Evolutionary conservation across 1,140 invertebrate genomes (phyloP), one percentile per base, ranked within the genome.

Genomic region (Aphidius ervi): DNA sequence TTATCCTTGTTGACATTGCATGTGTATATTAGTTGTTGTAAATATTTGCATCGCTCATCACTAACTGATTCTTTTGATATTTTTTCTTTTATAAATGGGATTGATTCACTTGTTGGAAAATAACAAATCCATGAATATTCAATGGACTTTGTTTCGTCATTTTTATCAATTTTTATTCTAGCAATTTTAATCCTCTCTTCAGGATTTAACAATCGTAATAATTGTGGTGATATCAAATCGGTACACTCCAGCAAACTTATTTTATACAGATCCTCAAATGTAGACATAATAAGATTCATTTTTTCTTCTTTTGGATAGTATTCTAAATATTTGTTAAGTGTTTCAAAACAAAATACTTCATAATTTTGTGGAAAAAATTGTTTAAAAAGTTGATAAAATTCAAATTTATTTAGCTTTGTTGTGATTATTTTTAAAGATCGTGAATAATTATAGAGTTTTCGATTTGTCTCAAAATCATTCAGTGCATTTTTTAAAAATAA

Each of bases 1-100:
- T 69, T 47, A 49, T 72, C 67, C 0, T 71, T 40, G 46, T 79
- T 80, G 0, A 78, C 52, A 10, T 64, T 69, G 46, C 74, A 79
- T 6, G 53, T 60, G 10, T 63, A 69, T 5, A 79, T 67, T 56
- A 78, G 47, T 20, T 71, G 64, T 0, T 60, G 16, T 1, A 72
- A 49, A 1, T 74, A 16, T 0, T 37, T 5, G 2, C 56, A 0
- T 45, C 70, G 63, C 0, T 61, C 39, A 0, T 58, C 39, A 6
- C 45, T 10, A 5, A 59, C 48, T 6, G 63, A 56, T 9, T 48
- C 39, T 31, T 62, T 68, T 0, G 5, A 1, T 8, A 78, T 74
- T 58, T 70, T 53, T 1, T 47, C 8, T 54, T 67, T 74, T 1
- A 79, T 62, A 2, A 55, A 6, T 0, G 67, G 56, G 45, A 78